phyloP scores from a whole-genome alignment of 1,140 invertebrate genomes.

The Drosophila rufa region DNA sequence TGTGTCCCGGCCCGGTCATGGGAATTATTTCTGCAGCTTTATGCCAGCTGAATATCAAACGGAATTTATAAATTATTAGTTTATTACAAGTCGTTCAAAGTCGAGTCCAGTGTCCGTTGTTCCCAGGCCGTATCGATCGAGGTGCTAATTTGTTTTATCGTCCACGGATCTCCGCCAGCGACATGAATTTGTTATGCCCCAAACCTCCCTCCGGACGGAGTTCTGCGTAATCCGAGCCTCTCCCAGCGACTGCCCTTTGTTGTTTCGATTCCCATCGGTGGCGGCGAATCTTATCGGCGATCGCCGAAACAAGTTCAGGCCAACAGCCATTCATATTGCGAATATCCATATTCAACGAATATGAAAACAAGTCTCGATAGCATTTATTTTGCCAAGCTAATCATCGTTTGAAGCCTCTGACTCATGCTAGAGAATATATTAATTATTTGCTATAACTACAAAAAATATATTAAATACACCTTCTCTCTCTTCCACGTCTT shows the following conservation, averaged over 20 bases:
- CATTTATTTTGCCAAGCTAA: neutral
- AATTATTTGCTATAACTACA: neutral
- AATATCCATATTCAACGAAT: slow-evolving; percentile 54
- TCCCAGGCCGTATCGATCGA: slow-evolving; percentile 31
- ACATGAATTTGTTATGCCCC: slow-evolving; percentile 56
- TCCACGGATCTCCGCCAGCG: slow-evolving; percentile 44
- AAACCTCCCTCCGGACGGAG: slow-evolving; percentile 15
- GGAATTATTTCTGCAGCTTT: slow-evolving; percentile 76
- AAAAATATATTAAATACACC: neutral
- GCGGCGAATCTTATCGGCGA: slow-evolving; percentile 36
- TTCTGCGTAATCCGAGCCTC: slow-evolving; percentile 25
- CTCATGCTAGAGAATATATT: slow-evolving; percentile 4
- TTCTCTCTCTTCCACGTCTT: neutral
- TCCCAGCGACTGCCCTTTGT: slow-evolving; percentile 24
- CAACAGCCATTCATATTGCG: slow-evolving; percentile 26
- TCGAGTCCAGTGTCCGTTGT: neutral
- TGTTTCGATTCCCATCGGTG: slow-evolving; percentile 23
- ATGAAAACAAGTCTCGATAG: slow-evolving; percentile 23
- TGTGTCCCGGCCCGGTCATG: slow-evolving; percentile 61
- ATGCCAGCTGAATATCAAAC: slow-evolving; percentile 74
- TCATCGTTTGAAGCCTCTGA: neutral
- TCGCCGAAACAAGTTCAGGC: slow-evolving; percentile 45
- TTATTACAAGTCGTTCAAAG: slow-evolving; percentile 71
- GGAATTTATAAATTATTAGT: slow-evolving; percentile 75
- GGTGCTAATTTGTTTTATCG: slow-evolving; percentile 70